These are phyloP conservation scores for Enteromius fasciolatus DNA, from an alignment of 2,797 vertebrate genomes.

Conservation along the genomic window DNA sequence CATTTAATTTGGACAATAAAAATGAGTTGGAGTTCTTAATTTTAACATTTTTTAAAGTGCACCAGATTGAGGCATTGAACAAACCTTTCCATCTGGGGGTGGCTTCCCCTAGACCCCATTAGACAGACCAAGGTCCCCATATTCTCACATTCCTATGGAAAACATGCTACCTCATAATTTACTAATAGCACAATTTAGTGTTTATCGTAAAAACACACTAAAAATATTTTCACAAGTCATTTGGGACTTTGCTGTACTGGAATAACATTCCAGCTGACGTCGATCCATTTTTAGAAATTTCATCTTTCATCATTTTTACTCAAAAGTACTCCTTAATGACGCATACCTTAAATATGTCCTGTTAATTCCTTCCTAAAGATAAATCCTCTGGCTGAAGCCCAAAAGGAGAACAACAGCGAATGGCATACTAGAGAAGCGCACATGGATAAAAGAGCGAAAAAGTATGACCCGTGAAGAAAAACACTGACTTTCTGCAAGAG, in stretches of 20 bases:
- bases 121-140: not conserved
- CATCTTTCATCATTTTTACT: not conserved
- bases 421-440: not conserved
- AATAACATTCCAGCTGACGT: not conserved
- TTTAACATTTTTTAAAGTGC: not conserved
- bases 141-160: not conserved
- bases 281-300: not conserved
- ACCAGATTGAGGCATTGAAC: not conserved
- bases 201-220: not conserved
- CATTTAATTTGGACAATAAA: not conserved
- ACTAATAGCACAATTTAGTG: not conserved
- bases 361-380: not conserved
- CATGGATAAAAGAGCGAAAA: constrained; percentile 16
- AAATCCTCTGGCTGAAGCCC: constrained; percentile 18
- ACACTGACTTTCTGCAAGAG: constrained; percentile 32
- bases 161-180: not conserved
- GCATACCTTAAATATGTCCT: not conserved
- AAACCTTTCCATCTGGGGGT: not conserved
- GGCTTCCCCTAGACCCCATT: not conserved
- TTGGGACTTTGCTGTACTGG: not conserved
- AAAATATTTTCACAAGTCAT: constrained; percentile 5
- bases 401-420: constrained; percentile 4
- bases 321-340: constrained; percentile 10
- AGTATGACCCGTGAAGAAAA: constrained; percentile 52
- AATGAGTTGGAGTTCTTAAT: not conserved